These are phyloP conservation scores for Psittacula cyanocephala DNA, from an alignment of 2,113 vertebrate species.

Conservation along the genomic window DNA sequence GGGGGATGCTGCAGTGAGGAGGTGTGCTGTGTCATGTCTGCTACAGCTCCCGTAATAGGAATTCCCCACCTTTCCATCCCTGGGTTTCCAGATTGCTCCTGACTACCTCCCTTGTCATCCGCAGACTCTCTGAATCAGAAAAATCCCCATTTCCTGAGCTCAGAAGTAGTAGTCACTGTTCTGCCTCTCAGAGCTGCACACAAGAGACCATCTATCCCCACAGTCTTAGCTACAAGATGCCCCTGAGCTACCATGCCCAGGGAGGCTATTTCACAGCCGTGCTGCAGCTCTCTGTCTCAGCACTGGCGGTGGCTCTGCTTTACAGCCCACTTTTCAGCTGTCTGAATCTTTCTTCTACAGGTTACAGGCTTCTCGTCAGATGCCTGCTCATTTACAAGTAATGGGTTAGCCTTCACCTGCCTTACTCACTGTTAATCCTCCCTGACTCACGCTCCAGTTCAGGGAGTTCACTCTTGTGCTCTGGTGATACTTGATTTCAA, in stretches of 20 bases:
- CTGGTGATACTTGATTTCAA: not conserved
- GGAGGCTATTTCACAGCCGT: not conserved
- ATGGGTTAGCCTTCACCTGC: not conserved
- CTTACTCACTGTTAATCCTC: not conserved
- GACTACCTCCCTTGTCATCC: not conserved
- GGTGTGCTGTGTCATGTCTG: rapidly evolving
- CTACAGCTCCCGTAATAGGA: not conserved
- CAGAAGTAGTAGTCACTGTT: not conserved
- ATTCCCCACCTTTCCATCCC: not conserved
- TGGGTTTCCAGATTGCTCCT: not conserved
- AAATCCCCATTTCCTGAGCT: not conserved
- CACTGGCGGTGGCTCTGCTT: not conserved
- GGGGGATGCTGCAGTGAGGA: not conserved
- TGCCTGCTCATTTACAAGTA: not conserved
- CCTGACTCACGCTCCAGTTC: not conserved
- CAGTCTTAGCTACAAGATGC: not conserved
- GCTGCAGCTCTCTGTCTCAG: not conserved
- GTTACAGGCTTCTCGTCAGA: not conserved
- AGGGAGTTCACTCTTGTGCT: not conserved
- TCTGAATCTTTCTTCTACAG: not conserved
- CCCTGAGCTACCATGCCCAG: not conserved
- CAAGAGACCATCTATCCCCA: rapidly evolving
- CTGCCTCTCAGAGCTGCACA: not conserved
- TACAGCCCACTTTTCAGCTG: not conserved
- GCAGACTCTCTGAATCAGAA: not conserved